phyloP scores from a whole-genome alignment of 2,797 vertebrate genomes.

The Masticophis lateralis region DNA sequence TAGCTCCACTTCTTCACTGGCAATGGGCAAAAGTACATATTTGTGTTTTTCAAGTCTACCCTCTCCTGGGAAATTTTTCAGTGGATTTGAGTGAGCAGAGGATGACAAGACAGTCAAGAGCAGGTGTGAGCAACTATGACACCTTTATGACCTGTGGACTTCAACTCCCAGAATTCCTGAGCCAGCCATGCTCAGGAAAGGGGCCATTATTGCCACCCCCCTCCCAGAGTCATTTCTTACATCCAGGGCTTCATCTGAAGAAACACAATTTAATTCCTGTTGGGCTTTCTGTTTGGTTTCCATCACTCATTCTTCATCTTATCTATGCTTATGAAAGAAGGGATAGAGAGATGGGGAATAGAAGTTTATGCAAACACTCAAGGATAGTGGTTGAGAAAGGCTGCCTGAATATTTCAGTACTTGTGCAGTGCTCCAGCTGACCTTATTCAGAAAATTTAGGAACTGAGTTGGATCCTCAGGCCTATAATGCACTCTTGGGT shows the following conservation, averaged over 20 bases:
- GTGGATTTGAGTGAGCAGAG: background rate
- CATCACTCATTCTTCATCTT: background rate
- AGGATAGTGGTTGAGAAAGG: background rate
- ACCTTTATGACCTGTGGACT: background rate
- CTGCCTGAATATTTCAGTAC: background rate
- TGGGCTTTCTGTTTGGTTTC: background rate
- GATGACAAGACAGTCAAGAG: background rate
- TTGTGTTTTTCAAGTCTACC: background rate
- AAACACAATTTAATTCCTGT: background rate
- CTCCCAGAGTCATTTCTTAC: background rate
- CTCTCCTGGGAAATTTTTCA: background rate
- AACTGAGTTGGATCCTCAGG: background rate
- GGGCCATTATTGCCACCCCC: background rate
- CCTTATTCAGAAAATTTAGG: background rate
- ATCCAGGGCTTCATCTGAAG: background rate
- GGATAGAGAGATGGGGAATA: background rate
- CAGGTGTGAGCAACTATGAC: background rate
- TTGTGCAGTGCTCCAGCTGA: background rate
- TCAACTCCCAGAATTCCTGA: background rate
- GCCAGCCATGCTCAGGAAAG: background rate
- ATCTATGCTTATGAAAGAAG: background rate
- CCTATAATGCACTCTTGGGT: background rate
- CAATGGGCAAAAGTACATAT: background rate
- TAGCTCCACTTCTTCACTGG: background rate
- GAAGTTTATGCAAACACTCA: background rate